Evolutionary conservation across 2,113 vertebrate species (phyloP).

Genomic region (Sinocyclocheilus grahami): DNA sequence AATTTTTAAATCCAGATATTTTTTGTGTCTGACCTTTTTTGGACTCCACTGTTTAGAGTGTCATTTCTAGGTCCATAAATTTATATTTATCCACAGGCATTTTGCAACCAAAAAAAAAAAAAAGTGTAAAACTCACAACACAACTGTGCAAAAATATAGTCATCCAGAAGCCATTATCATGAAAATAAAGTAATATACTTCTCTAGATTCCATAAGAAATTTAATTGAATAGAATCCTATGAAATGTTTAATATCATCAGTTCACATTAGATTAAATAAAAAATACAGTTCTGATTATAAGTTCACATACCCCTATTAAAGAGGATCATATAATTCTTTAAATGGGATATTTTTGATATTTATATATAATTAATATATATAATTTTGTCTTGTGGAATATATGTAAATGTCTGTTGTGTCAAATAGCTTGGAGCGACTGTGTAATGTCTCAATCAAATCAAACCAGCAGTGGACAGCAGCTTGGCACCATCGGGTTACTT

Average conservation of each 20-base stretch:
- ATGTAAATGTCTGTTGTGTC: background rate
- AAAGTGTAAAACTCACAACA: background rate
- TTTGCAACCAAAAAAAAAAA: background rate
- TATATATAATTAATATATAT: too few relatives aligned
- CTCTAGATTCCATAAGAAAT: background rate
- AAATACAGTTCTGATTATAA: background rate
- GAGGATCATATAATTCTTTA: background rate
- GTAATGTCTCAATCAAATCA: background rate
- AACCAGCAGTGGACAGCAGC: background rate
- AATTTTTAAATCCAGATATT: background rate
- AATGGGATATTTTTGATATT: background rate
- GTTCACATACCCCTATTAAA: background rate
- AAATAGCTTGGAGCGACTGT: background rate
- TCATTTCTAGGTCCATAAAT: background rate
- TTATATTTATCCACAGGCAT: background rate
- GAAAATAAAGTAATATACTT: background rate
- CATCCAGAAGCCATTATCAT: background rate
- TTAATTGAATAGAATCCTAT: background rate
- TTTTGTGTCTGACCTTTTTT: background rate
- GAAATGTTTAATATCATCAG: background rate
- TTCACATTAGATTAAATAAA: background rate
- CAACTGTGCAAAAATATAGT: background rate
- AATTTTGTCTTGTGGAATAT: background rate
- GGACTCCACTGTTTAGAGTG: background rate
- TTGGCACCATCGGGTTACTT: background rate